A percentile compares a stretch with the other conserved stretches of the same genome.
Conservation (phyloP, 2,888 invertebrate species). For the Fissipunctia ypsillon region DNA sequence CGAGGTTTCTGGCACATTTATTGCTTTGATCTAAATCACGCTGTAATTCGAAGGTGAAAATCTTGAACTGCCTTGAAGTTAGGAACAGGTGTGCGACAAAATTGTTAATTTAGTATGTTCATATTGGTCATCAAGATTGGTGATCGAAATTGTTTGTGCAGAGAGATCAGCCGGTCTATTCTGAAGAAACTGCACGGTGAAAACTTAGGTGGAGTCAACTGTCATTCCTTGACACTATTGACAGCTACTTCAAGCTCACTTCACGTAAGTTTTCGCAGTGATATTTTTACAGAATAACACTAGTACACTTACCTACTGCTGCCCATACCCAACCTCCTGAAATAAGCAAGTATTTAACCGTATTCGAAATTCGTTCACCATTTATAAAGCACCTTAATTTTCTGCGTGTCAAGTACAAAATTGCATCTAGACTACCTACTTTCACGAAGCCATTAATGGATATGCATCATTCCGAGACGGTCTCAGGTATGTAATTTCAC, state of each 20-base stretch:
- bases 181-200: background rate
- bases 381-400: background rate
- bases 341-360: background rate
- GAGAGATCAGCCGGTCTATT: background rate
- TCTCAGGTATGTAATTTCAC: constrained; percentile 45
- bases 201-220: background rate
- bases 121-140: background rate
- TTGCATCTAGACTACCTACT: constrained; percentile 30
- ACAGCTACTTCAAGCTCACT: background rate
- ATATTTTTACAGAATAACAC: background rate
- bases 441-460: constrained; percentile 33
- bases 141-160: background rate
- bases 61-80: background rate
- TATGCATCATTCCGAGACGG: constrained; percentile 27
- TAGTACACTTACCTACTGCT: background rate
- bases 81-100: background rate
- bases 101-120: background rate
- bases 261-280: background rate
- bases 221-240: background rate
- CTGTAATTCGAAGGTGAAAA: constrained; percentile 13
- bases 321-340: background rate
- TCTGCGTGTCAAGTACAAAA: background rate
- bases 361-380: background rate
- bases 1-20: constrained; percentile 29
- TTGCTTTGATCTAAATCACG: constrained; percentile 35